phyloP scores from a whole-genome alignment of 2,797 vertebrate species.

The Falco rusticolus region DNA sequence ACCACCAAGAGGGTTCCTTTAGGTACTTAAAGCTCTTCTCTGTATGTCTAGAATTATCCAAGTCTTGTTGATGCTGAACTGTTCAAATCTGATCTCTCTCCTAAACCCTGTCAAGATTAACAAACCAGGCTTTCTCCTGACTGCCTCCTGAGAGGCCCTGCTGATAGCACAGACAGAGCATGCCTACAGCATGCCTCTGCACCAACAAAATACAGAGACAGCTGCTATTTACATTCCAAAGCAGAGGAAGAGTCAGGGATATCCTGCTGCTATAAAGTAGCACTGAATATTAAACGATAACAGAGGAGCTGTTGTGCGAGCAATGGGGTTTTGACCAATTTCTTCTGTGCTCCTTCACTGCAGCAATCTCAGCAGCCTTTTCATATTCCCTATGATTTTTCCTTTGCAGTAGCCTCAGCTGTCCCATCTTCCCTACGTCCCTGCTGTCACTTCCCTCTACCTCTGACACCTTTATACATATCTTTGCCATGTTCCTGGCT shows the following conservation, averaged over 20 bases:
- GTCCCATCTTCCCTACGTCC: neutral
- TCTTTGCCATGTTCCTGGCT: neutral
- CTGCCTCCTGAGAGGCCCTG: constrained; percentile 21
- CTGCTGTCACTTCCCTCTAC: neutral
- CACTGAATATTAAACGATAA: constrained; percentile 9
- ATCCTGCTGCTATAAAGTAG: constrained; percentile 40
- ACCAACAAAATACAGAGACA: neutral
- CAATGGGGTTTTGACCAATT: neutral
- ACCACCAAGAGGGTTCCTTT: constrained; percentile 46
- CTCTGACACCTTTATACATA: neutral
- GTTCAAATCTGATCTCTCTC: constrained; percentile 41
- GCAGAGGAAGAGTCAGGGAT: constrained; percentile 41
- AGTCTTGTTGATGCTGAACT: constrained; percentile 33
- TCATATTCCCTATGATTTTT: neutral
- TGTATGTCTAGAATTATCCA: constrained; percentile 14
- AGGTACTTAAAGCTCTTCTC: constrained; percentile 31
- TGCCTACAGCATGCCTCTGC: constrained; percentile 14
- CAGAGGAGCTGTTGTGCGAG: neutral
- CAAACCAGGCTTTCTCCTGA: neutral
- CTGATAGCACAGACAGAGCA: constrained; percentile 32
- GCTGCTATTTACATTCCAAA: constrained; percentile 50
- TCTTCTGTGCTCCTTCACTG: neutral
- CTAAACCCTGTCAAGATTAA: constrained; percentile 49
- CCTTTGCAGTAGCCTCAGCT: neutral
- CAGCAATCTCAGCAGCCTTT: neutral